A percentile compares a stretch with the other conserved stretches of the same genome.
Evolutionary conservation across 2,888 invertebrate genomes (phyloP).

Genomic region (Lycia hirtaria): DNA sequence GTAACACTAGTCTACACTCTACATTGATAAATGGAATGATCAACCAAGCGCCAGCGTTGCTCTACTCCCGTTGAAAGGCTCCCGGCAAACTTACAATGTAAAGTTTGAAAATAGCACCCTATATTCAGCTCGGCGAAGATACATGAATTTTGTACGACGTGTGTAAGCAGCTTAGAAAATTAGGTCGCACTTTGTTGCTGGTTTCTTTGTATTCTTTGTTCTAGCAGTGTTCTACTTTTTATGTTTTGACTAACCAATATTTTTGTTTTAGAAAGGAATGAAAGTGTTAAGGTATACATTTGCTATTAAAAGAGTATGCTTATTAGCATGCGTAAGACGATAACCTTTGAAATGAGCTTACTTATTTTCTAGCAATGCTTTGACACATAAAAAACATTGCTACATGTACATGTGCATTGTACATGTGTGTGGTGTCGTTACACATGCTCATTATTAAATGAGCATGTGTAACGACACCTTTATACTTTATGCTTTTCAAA

Average conservation of each 20-base stretch:
- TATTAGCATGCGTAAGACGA: too few species aligned
- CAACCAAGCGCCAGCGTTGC: conserved; percentile 52
- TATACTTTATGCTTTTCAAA: too few species aligned
- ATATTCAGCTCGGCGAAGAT: conserved; percentile 26
- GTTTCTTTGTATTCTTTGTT: conserved; percentile 20
- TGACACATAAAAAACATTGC: too few species aligned
- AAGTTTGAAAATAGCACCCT: conserved; percentile 18
- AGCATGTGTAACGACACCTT: too few species aligned
- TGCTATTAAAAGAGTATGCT: too few species aligned
- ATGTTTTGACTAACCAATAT: background rate
- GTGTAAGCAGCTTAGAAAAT: conserved; percentile 20
- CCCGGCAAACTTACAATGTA: conserved; percentile 28
- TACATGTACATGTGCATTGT: too few species aligned
- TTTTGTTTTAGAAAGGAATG: too few species aligned
- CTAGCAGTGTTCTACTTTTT: background rate
- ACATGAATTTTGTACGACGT: conserved; percentile 29
- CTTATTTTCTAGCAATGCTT: too few species aligned
- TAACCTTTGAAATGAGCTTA: too few species aligned
- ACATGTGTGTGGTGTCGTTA: too few species aligned
- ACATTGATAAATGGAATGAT: conserved; percentile 62
- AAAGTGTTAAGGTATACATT: too few species aligned
- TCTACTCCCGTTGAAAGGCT: conserved; percentile 22
- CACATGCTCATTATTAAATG: too few species aligned
- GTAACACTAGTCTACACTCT: conserved; percentile 53
- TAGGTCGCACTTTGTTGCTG: conserved; percentile 32